phyloP scores from a whole-genome alignment of 2,113 vertebrate species.

The Nibea coibor region DNA sequence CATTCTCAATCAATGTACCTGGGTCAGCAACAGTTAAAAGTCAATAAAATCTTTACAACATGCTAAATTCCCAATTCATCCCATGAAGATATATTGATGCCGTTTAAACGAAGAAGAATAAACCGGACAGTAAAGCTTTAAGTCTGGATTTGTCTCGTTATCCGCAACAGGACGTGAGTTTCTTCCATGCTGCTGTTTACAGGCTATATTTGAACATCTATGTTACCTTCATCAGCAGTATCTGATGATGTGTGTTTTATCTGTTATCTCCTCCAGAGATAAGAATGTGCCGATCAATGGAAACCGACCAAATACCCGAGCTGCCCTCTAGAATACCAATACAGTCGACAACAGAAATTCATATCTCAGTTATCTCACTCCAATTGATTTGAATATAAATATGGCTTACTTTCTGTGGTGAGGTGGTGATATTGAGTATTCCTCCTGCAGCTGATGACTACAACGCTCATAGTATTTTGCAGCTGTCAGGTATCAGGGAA shows the following conservation, averaged over 20 bases:
- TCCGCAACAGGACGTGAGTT: not conserved
- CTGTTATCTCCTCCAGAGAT: constrained; percentile 33
- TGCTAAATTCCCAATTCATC: constrained; percentile 39
- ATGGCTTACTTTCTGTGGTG: not conserved
- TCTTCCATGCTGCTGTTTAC: not conserved
- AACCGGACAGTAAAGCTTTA: not conserved
- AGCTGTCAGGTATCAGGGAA: constrained; percentile 29
- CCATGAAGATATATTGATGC: not conserved
- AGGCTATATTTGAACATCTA: not conserved
- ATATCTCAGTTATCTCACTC: not conserved
- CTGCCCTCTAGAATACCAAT: constrained; percentile 22
- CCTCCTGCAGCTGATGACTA: not conserved
- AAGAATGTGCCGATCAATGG: constrained; percentile 40
- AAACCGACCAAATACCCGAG: constrained; percentile 20
- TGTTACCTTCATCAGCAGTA: constrained; percentile 25
- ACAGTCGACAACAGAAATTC: not conserved
- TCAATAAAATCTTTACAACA: constrained; percentile 31
- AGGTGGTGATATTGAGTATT: constrained; percentile 11
- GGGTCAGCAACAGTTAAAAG: not conserved
- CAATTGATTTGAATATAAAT: constrained; percentile 3
- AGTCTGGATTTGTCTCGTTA: not conserved
- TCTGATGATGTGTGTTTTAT: not conserved
- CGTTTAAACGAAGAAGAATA: not conserved
- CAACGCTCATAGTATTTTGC: constrained; percentile 20
- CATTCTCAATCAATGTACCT: constrained; percentile 41